phyloP scores from a whole-genome alignment of 1,140 invertebrate genomes.

The Bombyx mori region DNA sequence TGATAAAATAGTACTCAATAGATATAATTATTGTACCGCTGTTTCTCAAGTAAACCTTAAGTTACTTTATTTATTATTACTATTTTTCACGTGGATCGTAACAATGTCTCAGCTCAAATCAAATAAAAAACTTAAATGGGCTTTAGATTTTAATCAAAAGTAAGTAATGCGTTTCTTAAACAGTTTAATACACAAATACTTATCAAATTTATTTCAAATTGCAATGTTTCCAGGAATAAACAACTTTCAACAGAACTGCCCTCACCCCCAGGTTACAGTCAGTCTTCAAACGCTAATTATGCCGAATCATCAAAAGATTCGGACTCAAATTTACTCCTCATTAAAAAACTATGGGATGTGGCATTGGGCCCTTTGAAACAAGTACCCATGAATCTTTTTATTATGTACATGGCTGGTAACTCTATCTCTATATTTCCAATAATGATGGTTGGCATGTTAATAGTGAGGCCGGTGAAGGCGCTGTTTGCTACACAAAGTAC shows the following conservation, averaged over 20 bases:
- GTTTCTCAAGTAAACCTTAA: no score
- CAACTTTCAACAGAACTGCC: constrained; percentile 70
- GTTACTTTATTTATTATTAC: no score
- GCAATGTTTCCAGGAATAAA: constrained; percentile 25
- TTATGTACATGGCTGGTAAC: constrained; percentile 99
- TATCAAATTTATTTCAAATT: constrained; percentile 2
- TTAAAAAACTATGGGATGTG: constrained; percentile 98
- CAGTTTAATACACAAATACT: not conserved
- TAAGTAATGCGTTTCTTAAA: constrained; percentile 24
- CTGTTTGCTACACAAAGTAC: constrained; percentile 91
- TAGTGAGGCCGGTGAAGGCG: constrained; percentile 95
- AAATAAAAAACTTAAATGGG: constrained; percentile 64
- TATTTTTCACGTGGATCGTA: no score
- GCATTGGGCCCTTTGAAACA: constrained; percentile 95
- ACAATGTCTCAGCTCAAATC: constrained; percentile 53
- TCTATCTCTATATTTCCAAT: constrained; percentile 99
- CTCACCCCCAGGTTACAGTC: constrained; percentile 87
- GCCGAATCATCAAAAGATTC: constrained; percentile 83
- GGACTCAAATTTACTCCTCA: constrained; percentile 87
- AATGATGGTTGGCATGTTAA: constrained; percentile 99
- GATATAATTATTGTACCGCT: no score
- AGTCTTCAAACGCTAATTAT: constrained; percentile 78
- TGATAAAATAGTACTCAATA: no score
- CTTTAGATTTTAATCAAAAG: constrained; percentile 58
- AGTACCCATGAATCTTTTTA: constrained; percentile 99